Evolutionary conservation across 2,797 vertebrate genomes (phyloP).

Genomic region (Dicrostonyx torquatus): DNA sequence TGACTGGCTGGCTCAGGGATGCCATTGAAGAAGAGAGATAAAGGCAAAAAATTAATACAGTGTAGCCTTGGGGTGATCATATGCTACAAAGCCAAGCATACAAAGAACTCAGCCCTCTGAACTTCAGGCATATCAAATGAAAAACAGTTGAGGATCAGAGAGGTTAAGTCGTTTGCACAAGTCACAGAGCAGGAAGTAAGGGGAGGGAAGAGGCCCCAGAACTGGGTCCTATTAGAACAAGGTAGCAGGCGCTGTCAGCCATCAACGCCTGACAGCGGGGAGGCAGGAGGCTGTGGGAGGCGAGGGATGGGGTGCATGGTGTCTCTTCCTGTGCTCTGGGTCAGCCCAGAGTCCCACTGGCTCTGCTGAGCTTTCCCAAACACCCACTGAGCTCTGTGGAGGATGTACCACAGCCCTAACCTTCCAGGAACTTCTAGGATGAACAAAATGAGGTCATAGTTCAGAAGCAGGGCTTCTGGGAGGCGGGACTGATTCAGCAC

Average conservation of each 20-base stretch:
- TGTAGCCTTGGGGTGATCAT: not conserved
- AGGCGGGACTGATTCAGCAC: not conserved
- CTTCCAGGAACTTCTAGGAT: slow-evolving; percentile 12
- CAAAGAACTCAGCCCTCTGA: not conserved
- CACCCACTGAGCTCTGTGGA: not conserved
- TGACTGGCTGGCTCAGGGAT: not conserved
- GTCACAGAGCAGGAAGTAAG: not conserved
- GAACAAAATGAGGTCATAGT: not conserved
- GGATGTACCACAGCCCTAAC: not conserved
- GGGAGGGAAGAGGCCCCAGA: not conserved
- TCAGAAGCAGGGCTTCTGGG: not conserved
- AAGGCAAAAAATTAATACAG: not conserved
- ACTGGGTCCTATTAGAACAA: not conserved
- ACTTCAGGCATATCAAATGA: not conserved
- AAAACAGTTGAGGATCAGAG: slow-evolving; percentile 45
- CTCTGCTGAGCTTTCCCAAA: not conserved
- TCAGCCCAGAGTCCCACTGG: not conserved
- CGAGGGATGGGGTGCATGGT: not conserved
- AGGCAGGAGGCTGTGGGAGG: not conserved
- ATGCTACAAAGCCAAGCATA: not conserved
- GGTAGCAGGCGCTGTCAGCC: not conserved
- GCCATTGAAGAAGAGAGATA: slow-evolving; percentile 1
- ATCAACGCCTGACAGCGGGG: not conserved
- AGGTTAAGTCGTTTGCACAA: not conserved
- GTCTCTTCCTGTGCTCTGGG: not conserved